Conservation (phyloP, 2,113 vertebrate genomes). For the Aspiorhynchus laticeps region DNA sequence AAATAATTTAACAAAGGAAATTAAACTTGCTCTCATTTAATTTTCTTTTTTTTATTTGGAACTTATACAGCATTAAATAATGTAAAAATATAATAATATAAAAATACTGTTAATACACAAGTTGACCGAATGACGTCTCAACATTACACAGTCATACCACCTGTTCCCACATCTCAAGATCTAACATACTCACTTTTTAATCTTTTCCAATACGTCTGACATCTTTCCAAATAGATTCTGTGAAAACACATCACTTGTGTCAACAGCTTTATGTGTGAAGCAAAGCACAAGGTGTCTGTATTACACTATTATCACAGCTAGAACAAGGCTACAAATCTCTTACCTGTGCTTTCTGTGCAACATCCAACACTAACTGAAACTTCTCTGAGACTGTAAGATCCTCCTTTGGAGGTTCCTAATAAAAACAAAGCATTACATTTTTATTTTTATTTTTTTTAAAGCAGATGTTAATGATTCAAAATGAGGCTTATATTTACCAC, state of each 20-base stretch:
- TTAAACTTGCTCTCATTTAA: not conserved
- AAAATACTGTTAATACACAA: not conserved
- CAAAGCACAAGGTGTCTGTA: not conserved
- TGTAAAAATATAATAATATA: not conserved
- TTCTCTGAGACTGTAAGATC: slow-evolving; percentile 96
- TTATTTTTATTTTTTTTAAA: no score
- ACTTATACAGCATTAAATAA: no score
- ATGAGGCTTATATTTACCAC: slow-evolving; percentile 78
- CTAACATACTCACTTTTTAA: slow-evolving; percentile 87
- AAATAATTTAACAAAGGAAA: not conserved
- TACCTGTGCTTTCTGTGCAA: slow-evolving; percentile 98
- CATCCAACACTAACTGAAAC: slow-evolving; percentile 96
- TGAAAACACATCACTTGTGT: slow-evolving; percentile 22
- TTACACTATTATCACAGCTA: not conserved
- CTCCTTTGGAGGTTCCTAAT: slow-evolving; percentile 91
- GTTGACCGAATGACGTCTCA: not conserved
- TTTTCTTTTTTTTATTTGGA: not conserved
- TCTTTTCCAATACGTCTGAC: slow-evolving; percentile 97
- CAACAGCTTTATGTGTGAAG: not conserved
- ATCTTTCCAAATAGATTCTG: slow-evolving; percentile 98
- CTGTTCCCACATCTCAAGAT: not conserved
- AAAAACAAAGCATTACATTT: no score
- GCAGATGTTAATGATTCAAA: no score
- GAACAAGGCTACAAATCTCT: not conserved
- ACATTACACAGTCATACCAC: not conserved